Base-by-base conservation (phyloP, 1,140 invertebrate genomes). In the Cyphomyrmex costatus region DNA sequence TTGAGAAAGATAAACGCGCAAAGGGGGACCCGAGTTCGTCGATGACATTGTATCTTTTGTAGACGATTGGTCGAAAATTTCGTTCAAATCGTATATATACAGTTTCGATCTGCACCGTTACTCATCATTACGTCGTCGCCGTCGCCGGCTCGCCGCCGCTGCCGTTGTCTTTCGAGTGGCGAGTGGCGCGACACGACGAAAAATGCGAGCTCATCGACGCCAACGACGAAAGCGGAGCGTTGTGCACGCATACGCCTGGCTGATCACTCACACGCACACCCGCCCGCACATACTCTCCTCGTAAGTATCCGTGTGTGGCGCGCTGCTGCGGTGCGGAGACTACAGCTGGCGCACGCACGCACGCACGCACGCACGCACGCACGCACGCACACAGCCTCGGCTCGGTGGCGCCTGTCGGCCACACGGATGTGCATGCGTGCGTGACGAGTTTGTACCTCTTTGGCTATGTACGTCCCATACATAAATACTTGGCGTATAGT, bases 331-430 rank as follows among this genome's bases (percentile, higher is more conserved):
- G 42, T 12, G 42, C 42, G 70, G 71, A 7, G 36, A 42, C 36
- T 42, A 77, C 79, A 83, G 79, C 53, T 83, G 79, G 79, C 79
- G 63, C 63, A 80, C 24, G 78, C 61, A 82, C 51, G 63, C 79
- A 61, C 12, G 51, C 56, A 53, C 74, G 33, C 65, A 19, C 65
- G 63, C 53, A 70, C 33, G n/a, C n/a, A n/a, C n/a, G n/a, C n/a
- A n/a, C 33, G 10, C 56, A 49, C 66, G 19, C 30, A 86, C 63
- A 77, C 73, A 82, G 10, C 71, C 80, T 56, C 85, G 87, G 46
- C 88, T 90, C 90, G 90, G 91, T 94, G 93, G 93, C 94, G 94
- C 94, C 93, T 94, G 92, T 91, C 92, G 91, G 86, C 91, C 87
- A 92, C 90, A 93, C 92, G 91, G 89, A 90, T 88, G 92, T 93